Evolutionary conservation across 2,888 invertebrate genomes (phyloP), one percentile per base, ranked within the genome.

Genomic region (Caenorhabditis angaria): DNA sequence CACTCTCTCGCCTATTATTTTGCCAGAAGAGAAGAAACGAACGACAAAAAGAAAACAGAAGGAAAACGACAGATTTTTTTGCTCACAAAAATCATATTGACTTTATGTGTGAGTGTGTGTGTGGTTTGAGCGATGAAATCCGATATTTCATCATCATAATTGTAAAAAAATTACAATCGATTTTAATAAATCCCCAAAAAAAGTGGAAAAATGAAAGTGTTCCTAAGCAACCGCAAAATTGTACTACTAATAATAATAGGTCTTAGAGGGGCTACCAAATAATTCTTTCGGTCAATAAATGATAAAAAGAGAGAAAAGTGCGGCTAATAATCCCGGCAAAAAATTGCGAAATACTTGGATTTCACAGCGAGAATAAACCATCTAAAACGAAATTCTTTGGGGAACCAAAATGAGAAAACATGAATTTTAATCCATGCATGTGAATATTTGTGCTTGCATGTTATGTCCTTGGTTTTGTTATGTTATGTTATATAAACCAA

Each of bases 401-500:
- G 41, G 41, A 41, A 14, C 10, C 10, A 5, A 10, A 41, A 41
- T 18, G 14, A 3, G 18, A 6, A 12, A 14, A 41, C 41, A 41
- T 41, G 41, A 41, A 41, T 41, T 41, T 41, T 41, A 41, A 41
- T 41, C 41, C 41, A 18, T 41, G 41, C 18, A 41, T 41, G 10
- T 41, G 41, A 3, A 3, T 41, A 41, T 14, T 41, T 10, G 8
- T 41, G 41, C 3, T 3, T 41, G 41, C 18, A 3, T 41, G 41
- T 18, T n/a, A n/a, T n/a, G n/a, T n/a, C n/a, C n/a, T n/a, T n/a
- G n/a, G n/a, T n/a, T n/a, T 41, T 41, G 41, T 41, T 18, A 41
- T 41, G 32, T 32, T 32, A 32, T 32, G 41, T 41, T 41, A 41
- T 41, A 18, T 41, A 41, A 41, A 41, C 41, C 41, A 41, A 41